Evolutionary conservation across 2,888 invertebrate species (phyloP).

Genomic region (Eupithecia dodoneata): DNA sequence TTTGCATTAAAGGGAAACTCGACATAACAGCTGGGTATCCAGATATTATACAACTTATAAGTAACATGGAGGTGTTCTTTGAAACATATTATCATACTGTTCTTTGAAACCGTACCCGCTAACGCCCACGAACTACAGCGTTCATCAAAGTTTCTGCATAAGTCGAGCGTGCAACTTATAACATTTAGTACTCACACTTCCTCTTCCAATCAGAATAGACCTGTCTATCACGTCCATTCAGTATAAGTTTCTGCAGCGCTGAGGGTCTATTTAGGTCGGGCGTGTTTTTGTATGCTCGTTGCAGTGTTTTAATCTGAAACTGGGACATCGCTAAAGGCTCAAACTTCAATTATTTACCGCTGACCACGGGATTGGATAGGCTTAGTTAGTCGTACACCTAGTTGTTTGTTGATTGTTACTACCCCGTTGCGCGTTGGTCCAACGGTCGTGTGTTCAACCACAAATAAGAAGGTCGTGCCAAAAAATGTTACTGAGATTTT

Average conservation of each 20-base stretch:
- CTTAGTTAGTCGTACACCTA: slow-evolving; percentile 4
- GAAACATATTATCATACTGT: not conserved
- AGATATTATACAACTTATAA: not conserved
- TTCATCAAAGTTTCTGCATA: slow-evolving; percentile 54
- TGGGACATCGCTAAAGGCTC: slow-evolving; percentile 53
- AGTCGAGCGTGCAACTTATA: slow-evolving; percentile 46
- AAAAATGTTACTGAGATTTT: not conserved
- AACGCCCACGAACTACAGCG: slow-evolving; percentile 18
- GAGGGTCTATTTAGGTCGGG: slow-evolving; percentile 47
- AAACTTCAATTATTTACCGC: slow-evolving; percentile 55
- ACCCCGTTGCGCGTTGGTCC: not conserved
- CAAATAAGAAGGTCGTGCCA: not conserved
- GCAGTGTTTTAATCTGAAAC: slow-evolving; percentile 57
- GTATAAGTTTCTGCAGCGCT: slow-evolving; percentile 30
- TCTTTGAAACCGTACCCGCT: not conserved
- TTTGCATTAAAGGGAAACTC: not conserved
- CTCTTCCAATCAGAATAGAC: slow-evolving; percentile 44
- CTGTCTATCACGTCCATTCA: slow-evolving; percentile 18
- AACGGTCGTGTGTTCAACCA: not conserved
- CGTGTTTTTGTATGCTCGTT: slow-evolving; percentile 30
- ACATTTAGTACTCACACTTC: slow-evolving; percentile 36
- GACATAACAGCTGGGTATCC: not conserved
- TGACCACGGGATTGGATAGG: slow-evolving; percentile 25
- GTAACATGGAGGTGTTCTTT: not conserved
- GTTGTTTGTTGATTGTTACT: not conserved